phyloP scores from a whole-genome alignment of 2,113 vertebrate species.

The Dunckerocampus dactyliophorus region DNA sequence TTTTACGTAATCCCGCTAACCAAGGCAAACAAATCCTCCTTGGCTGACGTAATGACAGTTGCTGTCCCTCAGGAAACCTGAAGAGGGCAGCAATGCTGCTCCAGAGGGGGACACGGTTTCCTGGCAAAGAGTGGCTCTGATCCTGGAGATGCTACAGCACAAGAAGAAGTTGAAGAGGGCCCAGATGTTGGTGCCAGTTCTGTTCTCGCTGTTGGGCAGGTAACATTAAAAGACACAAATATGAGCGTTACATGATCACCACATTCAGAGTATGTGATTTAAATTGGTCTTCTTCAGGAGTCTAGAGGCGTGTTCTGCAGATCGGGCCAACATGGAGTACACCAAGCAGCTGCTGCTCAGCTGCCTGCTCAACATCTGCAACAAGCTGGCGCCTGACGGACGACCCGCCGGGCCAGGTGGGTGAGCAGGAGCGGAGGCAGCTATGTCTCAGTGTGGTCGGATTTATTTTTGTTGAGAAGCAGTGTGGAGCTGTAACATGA shows the following conservation, averaged over 20 bases:
- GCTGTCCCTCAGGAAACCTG: constrained; percentile 71
- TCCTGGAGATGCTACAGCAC: constrained; percentile 92
- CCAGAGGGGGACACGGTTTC: constrained; percentile 64
- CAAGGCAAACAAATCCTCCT: not conserved
- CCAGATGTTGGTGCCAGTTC: constrained; percentile 78
- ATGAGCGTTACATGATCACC: no score
- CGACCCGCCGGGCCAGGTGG: constrained; percentile 3
- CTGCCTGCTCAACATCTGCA: constrained; percentile 85
- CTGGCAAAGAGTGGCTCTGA: constrained; percentile 86
- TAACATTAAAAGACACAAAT: constrained; percentile 40
- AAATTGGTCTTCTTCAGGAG: constrained; percentile 65
- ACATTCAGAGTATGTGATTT: no score
- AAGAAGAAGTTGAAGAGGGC: constrained; percentile 90
- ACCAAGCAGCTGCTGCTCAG: constrained; percentile 91
- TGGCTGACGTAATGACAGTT: not conserved
- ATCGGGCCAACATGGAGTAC: constrained; percentile 84
- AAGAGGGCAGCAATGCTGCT: constrained; percentile 43
- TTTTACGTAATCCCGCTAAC: no score
- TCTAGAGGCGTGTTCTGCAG: constrained; percentile 69
- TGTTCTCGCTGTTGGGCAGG: constrained; percentile 89
- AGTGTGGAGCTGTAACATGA: no score
- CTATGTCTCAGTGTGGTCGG: not conserved
- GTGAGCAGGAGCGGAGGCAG: not conserved
- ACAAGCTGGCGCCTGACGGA: constrained; percentile 77
- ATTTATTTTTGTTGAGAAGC: not conserved